Percentiles rank a stretch among this genome's conserved stretches.
phyloP scores from a whole-genome alignment of 2,113 vertebrate species.

The Alosa alosa region DNA sequence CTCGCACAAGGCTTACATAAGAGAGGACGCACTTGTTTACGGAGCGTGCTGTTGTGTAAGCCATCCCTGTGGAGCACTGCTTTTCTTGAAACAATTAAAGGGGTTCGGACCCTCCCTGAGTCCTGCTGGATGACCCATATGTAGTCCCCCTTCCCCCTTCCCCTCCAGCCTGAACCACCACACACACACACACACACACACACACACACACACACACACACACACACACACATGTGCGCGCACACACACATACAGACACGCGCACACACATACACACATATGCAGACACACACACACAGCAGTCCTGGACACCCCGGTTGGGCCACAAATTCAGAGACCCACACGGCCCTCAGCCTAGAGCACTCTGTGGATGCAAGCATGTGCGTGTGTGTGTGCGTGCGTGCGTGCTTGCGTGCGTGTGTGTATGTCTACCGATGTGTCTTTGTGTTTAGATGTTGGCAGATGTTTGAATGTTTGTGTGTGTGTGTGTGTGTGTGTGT shows the following conservation, averaged over 20 bases:
- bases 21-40: slow-evolving; percentile 27
- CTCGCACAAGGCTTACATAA: slow-evolving; percentile 42
- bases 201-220: too few species aligned
- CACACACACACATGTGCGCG: too few species aligned
- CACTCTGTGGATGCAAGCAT: background rate
- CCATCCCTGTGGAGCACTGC: slow-evolving; percentile 36
- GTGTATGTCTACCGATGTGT: background rate
- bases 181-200: too few species aligned
- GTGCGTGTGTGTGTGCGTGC: background rate
- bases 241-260: too few species aligned
- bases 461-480: background rate
- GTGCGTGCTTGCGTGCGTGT: background rate
- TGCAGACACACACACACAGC: too few species aligned
- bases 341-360: background rate
- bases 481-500: background rate
- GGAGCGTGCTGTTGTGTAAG: slow-evolving; percentile 46
- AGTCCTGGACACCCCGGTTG: background rate
- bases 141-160: slow-evolving; percentile 33
- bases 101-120: slow-evolving; percentile 35
- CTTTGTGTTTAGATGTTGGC: too few species aligned
- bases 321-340: background rate
- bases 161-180: slow-evolving; percentile 18
- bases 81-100: slow-evolving; percentile 42
- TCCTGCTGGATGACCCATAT: slow-evolving; percentile 30
- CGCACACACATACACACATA: too few species aligned